Conservation (phyloP, 2,888 invertebrate genomes). For the Trachelus troglodyta region DNA sequence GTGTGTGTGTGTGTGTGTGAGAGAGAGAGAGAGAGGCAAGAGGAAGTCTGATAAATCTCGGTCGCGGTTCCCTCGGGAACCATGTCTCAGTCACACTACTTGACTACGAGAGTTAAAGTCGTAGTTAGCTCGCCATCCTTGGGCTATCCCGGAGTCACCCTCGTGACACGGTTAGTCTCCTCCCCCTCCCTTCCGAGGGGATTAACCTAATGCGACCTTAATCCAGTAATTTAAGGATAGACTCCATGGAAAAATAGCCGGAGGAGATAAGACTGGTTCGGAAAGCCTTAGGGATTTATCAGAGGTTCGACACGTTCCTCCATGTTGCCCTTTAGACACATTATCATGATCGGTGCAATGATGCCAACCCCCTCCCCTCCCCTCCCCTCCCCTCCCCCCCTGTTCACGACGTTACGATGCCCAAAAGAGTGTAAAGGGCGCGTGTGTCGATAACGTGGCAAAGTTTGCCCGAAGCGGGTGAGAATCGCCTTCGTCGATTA, state of each 20-base stretch:
- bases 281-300: background rate
- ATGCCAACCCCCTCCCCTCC: background rate
- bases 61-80: conserved; percentile 54
- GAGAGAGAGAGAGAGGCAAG: conserved; percentile 4
- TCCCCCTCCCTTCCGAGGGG: conserved; percentile 29
- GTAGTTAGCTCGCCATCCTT: conserved; percentile 30
- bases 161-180: conserved; percentile 19
- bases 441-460: background rate
- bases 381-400: no score
- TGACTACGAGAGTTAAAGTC: conserved; percentile 59
- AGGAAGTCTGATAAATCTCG: conserved; percentile 56
- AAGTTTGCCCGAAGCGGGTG: background rate
- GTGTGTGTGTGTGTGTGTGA: background rate
- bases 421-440: background rate
- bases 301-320: background rate
- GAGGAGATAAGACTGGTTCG: background rate
- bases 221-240: conserved; percentile 51
- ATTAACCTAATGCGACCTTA: conserved; percentile 57
- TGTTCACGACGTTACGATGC: no score
- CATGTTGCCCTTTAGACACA: background rate
- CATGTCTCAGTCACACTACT: conserved; percentile 63
- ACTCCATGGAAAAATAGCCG: conserved; percentile 22
- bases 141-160: conserved; percentile 11
- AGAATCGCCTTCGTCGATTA: background rate
- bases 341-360: background rate